These are phyloP conservation scores for Petrosia ficiformis DNA, from an alignment of 37 sponge, comb jelly and placozoan genomes.

Conservation along the genomic window DNA sequence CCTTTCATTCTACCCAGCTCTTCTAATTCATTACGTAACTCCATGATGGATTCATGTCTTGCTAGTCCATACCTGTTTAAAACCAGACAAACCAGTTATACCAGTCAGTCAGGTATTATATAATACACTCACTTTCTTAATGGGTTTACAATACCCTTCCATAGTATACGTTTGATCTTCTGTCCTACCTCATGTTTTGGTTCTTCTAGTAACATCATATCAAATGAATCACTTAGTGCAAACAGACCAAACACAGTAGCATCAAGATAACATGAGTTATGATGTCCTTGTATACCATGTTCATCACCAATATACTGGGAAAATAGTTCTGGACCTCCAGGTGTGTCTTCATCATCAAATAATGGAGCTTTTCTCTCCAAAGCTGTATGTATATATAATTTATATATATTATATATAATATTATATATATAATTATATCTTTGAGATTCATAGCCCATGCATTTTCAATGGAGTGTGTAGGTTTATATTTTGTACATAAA, in stretches of 20 bases:
- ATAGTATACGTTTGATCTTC: slow-evolving; percentile 27
- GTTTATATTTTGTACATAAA: no score
- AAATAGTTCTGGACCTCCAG: not conserved
- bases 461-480: not conserved
- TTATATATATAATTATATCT: no score
- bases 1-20: slow-evolving; percentile 73
- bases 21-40: slow-evolving; percentile 48
- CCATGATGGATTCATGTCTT: slow-evolving; percentile 74
- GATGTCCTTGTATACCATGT: slow-evolving; percentile 92
- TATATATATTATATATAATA: no score
- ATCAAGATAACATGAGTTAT: slow-evolving; percentile 98
- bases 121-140: slow-evolving; percentile 61
- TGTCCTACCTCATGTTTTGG: slow-evolving; percentile 3
- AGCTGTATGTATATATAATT: not conserved
- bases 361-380: not conserved
- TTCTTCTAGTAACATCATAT: slow-evolving; percentile 50
- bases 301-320: slow-evolving; percentile 37
- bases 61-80: slow-evolving; percentile 57
- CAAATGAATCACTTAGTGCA: slow-evolving; percentile 77
- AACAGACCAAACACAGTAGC: slow-evolving; percentile 94
- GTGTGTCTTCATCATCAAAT: slow-evolving; percentile 2
- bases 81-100: not conserved
- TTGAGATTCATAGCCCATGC: no score
- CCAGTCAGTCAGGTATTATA: not conserved
- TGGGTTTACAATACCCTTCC: slow-evolving; percentile 81